Base-by-base conservation (phyloP, 2,888 invertebrate genomes). In the Leucoma salicis region DNA sequence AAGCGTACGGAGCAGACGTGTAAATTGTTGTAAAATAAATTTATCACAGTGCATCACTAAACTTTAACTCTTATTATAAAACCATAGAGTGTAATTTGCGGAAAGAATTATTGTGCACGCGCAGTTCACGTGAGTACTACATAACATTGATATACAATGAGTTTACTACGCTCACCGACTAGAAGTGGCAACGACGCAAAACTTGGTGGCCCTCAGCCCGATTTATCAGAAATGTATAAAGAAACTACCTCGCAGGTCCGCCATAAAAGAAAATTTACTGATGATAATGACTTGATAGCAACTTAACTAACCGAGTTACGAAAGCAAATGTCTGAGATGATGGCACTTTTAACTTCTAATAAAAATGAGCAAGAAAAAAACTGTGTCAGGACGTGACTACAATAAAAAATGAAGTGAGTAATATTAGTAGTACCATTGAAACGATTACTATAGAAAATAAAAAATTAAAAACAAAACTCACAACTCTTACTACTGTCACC, bases 321-420 rank as follows among this genome's bases (percentile, higher is more conserved):
- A 12, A 36, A 36, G 18, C 36, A 36, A 35, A 24, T 40, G 29
- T 34, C 35, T 2, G 42, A 42, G 18, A 28, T 35, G 35, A 36
- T 24, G 42, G 15, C n/a, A 2, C 11, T 43, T 27, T 38, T 35
- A 35, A 31, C 11, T n/a, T 14, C 16, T 5, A 33, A 36, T 11
- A 37, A 34, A 15, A 29, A 28, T 28, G 42, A 35, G 10, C 37
- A 33, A 34, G 10, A 11, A 3, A 27, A 40, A 6, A 40, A 21
- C 28, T 40, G 8, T 40, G 29, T 31, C 34, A 24, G 35, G 35
- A 35, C 11, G 24, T 31, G 11, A n/a, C 34, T 14, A 10, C 27
- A 8, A 35, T 40, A 14, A 40, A 40, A 11, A 24, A 14, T 12
- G 8, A 31, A 8, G 24, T 24, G 1, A 14, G 11, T 1, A 38